Base-by-base conservation (phyloP, 2,888 invertebrate genomes). In the Brachyopa scutellaris region DNA sequence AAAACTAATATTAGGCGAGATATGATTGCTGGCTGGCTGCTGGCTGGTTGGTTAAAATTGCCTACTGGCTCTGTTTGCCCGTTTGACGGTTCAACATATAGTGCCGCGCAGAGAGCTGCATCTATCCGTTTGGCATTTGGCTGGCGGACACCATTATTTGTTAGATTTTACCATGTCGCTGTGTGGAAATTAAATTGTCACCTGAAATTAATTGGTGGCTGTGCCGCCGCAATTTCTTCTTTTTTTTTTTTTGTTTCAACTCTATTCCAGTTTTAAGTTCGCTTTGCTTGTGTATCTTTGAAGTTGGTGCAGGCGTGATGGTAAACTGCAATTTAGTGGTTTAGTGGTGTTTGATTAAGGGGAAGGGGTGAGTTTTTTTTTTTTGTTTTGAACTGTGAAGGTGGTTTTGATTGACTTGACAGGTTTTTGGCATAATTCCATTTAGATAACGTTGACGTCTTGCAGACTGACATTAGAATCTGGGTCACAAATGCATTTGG, bases 151-250 rank as follows among this genome's bases (percentile, higher is more conserved):
- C 62, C 70, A 64, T 82, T 72, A 82, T 82, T 77, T 82, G 76
- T 82, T 82, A 53, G 31, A 76, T 76, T 42, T 70, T 67, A 49
- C 61, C 70, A 45, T 82, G 76, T 76, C 70, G 80, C 42, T 76
- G 64, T 59, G 82, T 85, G 86, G 85, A 86, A 88, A 88, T 88
- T 88, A 88, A 86, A 88, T 88, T 88, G 88, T 88, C 88, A 88
- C 88, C 86, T 86, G 87, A 88, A 88, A 88, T 88, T 88, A 88
- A 88, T 88, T 88, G 87, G 77, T 61, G 64, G 77, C n/a, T 77
- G 61, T 55, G 61, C 76, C 74, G 73, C 55, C 80, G 53, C 53
- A 51, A 57, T 42, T 33, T 47, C 38, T 55, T 29, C 36, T 33
- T 53, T 45, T 53, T 59, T 23, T 31, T 55, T 19, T 53, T 31